phyloP scores from a whole-genome alignment of 2,888 invertebrate genomes.

The Andrena bicolor region DNA sequence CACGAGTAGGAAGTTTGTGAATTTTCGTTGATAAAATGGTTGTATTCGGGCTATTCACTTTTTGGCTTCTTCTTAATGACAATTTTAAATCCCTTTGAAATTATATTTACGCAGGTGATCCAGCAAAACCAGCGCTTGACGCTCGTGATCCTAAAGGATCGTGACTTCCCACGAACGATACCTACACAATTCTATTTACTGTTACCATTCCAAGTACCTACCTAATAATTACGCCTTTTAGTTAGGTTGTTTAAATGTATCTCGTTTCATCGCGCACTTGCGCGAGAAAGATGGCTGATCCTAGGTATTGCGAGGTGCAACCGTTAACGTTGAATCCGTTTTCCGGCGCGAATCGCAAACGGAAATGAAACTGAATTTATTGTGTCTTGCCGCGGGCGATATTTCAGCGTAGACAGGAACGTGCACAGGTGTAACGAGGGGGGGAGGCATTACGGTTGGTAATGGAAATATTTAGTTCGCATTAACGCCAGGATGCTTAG shows the following conservation, averaged over 20 bases:
- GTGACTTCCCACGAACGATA: too few species aligned
- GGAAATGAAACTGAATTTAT: constrained; percentile 53
- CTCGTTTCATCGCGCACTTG: background rate
- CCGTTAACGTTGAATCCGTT: constrained; percentile 11
- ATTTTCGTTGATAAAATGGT: too few species aligned
- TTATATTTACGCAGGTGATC: too few species aligned
- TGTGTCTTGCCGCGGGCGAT: constrained; percentile 44
- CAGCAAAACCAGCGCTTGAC: too few species aligned
- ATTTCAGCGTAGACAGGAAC: constrained; percentile 22
- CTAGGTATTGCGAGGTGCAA: background rate
- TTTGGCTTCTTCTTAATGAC: too few species aligned
- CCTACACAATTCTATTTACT: too few species aligned
- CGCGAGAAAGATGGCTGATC: background rate
- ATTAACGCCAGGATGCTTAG: constrained; percentile 46
- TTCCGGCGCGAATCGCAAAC: constrained; percentile 41
- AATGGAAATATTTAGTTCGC: constrained; percentile 62
- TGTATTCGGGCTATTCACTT: too few species aligned
- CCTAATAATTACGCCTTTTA: too few species aligned
- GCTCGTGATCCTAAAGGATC: too few species aligned
- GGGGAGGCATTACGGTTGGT: constrained; percentile 48
- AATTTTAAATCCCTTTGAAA: too few species aligned
- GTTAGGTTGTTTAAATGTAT: constrained; percentile 3
- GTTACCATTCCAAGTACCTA: too few species aligned
- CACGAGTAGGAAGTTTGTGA: too few species aligned
- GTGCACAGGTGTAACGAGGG: constrained; percentile 55